Conservation (phyloP, 2,888 invertebrate species). For the Cetonia aurata region DNA sequence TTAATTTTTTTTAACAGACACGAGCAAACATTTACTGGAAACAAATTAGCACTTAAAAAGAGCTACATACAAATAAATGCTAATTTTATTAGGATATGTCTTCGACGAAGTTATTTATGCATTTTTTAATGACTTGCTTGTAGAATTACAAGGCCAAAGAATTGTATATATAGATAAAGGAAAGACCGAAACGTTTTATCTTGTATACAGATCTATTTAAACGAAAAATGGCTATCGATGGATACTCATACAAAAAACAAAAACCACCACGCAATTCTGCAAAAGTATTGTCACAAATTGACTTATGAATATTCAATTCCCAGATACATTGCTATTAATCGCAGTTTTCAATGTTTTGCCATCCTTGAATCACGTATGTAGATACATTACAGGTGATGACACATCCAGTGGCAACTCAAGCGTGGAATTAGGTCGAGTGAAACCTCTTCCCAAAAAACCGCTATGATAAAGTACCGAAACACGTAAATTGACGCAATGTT, state of each 20-base stretch:
- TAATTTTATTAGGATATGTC: too few relatives aligned
- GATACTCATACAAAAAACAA: too few relatives aligned
- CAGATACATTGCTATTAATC: background rate
- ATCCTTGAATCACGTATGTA: conserved; percentile 32
- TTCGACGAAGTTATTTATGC: too few relatives aligned
- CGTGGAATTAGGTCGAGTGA: conserved; percentile 21
- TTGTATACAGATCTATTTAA: background rate
- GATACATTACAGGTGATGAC: conserved; percentile 23
- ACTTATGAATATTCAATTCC: conserved; percentile 20
- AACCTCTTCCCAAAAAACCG: too few relatives aligned
- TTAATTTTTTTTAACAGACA: too few relatives aligned
- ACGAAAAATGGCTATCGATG: too few relatives aligned
- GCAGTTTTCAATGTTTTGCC: conserved; percentile 28
- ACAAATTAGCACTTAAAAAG: too few relatives aligned
- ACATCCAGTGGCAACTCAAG: conserved; percentile 10
- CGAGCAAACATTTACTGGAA: too few relatives aligned
- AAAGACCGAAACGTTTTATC: background rate
- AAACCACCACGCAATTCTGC: background rate
- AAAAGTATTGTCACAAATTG: background rate
- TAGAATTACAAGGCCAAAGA: too few relatives aligned
- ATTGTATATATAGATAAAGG: too few relatives aligned
- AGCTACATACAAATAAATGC: too few relatives aligned
- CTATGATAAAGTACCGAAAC: conserved; percentile 3
- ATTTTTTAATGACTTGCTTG: too few relatives aligned
- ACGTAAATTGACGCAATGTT: background rate